Base-by-base conservation (phyloP, 2,113 vertebrate species). In the Zosterops japonicus region DNA sequence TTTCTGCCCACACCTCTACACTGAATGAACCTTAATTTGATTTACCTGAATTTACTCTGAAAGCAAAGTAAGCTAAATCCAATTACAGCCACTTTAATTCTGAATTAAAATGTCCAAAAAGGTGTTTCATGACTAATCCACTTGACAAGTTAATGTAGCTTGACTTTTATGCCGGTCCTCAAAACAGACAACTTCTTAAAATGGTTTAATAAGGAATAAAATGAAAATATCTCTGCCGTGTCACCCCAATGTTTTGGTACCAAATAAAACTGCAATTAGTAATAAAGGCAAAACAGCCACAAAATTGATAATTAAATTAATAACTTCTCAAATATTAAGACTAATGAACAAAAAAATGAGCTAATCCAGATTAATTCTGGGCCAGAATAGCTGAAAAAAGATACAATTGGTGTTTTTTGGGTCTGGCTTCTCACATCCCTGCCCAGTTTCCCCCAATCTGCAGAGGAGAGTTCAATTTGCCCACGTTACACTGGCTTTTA, bases 81-180 rank as follows among this genome's bases (percentile, higher is more conserved):
- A 93, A 94, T 95, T 90, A 96, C 81, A 95, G 82, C 49, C 79
- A 83, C 79, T 82, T 93, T 18, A 80, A 90, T 85, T 90, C 85
- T 83, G 69, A 93, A 94, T 87, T 95, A 47, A 91, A 93, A 64
- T 23, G 7, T 89, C 70, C 81, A 89, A 68, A 84, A 83, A 89
- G 42, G 91, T 95, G 89, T 83, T 91, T 46, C 93, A 83, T 85
- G 59, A 86, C 80, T 92, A 95, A 95, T 89, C 93, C 91, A 74
- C 80, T 90, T 89, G 83, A 89, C 80, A 80, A 85, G 67, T 57
- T 86, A 88, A 90, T 77, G 63, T n/a, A 83, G 71, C 57, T 85
- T 77, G 86, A 72, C 46, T 92, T 69, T 14, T 12, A 3, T 69
- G 76, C 36, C 53, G 31, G 41, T 95, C 59, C 55, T 83, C 53